Evolutionary conservation across 2,113 vertebrate genomes (phyloP).

Genomic region (Eurystomus gularis): DNA sequence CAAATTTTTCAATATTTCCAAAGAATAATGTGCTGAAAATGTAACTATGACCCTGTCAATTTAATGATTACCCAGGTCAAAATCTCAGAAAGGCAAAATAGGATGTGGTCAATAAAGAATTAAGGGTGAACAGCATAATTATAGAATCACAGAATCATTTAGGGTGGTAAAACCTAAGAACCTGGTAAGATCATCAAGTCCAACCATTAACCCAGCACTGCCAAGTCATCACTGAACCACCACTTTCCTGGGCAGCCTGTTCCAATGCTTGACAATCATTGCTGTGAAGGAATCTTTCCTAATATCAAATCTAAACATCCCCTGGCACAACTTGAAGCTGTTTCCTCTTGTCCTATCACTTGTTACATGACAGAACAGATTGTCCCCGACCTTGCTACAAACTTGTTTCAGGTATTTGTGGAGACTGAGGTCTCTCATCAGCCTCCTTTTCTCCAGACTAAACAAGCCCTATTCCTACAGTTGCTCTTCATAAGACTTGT

Average conservation of each 20-base stretch:
- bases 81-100: not conserved
- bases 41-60: not conserved
- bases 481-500: no score
- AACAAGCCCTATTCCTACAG: no score
- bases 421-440: no score
- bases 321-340: not conserved
- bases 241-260: no score
- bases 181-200: not conserved
- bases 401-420: no score
- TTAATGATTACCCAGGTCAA: not conserved
- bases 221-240: not conserved
- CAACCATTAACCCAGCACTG: not conserved
- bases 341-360: not conserved
- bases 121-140: not conserved
- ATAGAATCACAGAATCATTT: not conserved
- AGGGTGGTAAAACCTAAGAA: not conserved
- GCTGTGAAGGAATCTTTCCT: not conserved
- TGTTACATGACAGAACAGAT: no score
- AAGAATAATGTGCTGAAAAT: constrained; percentile 2
- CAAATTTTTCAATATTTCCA: constrained; percentile 24
- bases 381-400: no score
- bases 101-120: not conserved
- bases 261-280: no score
- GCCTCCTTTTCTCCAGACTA: no score
- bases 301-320: not conserved